These are phyloP conservation scores for Betta splendens DNA, from an alignment of 2,797 vertebrate genomes.

Conservation along the genomic window DNA sequence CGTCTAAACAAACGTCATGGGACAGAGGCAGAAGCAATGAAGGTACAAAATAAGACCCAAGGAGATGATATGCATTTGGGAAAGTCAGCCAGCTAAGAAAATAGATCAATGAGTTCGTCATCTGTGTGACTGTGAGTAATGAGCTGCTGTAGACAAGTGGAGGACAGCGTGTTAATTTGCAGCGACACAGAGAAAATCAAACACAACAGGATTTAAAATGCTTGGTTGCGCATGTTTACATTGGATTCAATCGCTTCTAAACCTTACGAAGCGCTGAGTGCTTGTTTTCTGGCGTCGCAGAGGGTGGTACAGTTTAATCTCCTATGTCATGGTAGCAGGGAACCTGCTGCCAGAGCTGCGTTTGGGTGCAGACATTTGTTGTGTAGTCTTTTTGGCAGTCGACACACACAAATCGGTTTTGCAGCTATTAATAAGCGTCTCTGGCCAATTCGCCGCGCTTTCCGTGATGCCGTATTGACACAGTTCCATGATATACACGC, in stretches of 20 bases:
- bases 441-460: constrained; percentile 56
- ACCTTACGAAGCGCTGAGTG: constrained; percentile 37
- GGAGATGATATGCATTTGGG: constrained; percentile 53
- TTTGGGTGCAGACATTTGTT: constrained; percentile 65
- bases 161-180: constrained; percentile 64
- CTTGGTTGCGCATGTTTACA: constrained; percentile 57
- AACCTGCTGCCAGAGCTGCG: constrained; percentile 48
- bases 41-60: constrained; percentile 29
- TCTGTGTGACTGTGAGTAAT: constrained; percentile 62
- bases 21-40: constrained; percentile 32
- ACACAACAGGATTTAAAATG: constrained; percentile 45
- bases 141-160: constrained; percentile 53
- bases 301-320: constrained; percentile 60
- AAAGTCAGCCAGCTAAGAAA: constrained; percentile 50
- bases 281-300: constrained; percentile 67
- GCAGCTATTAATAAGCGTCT: constrained; percentile 68
- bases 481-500: constrained; percentile 60
- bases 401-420: constrained; percentile 68
- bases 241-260: constrained; percentile 50
- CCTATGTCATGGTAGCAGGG: constrained; percentile 57
- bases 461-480: constrained; percentile 54
- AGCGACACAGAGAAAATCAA: constrained; percentile 61
- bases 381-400: constrained; percentile 63
- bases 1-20: constrained; percentile 21
- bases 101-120: constrained; percentile 70